Evolutionary conservation across 2,797 vertebrate species (phyloP), one percentile per base, ranked within the genome.

Genomic region (Siniperca obscura): DNA sequence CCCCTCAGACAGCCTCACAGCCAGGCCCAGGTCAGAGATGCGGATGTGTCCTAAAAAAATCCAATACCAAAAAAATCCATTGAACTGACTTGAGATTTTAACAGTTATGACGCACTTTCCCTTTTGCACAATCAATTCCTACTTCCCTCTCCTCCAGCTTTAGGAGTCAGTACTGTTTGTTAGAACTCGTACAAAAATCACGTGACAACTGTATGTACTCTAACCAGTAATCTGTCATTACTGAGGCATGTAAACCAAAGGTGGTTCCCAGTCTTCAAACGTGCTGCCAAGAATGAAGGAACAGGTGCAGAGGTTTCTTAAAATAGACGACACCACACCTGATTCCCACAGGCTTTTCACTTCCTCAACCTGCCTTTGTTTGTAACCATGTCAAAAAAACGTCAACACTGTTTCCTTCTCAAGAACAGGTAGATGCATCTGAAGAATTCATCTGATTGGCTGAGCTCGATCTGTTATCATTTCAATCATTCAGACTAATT

Each of bases 1-100:
- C 0, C 90, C 94, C 6, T 95, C 91, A 0, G 91, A 72, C 60
- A 97, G 86, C 76, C 91, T 92, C 66, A 97, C 90, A 0, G 97
- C 97, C 85, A 98, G 90, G 12, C 97, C 97, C 86, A 98, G 93
- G 88, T 98, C 97, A 10, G 97, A 97, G 89, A 97, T 96, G 53
- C 97, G 93, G 87, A 98, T 96, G 83, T 97, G 97, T 60, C 97
- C 97, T 97, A 74, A 1, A 30, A 48, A 68, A 7, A 75, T 70
- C 22, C 34, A 74, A 78, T 11, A 75, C 2, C 36, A 74, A 1
- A 30, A 48, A 68, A 7, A 75, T 70, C 22, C 34, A 74, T 50
- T 40, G 0, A 88, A 82, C 70, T 42, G 76, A 70, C 76, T 85
- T 78, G 42, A 22, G 16, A 42, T 17, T 34, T 46, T 62, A 67